Percentiles rank a stretch among this genome's conserved stretches.
Conservation (phyloP, 2,888 invertebrate genomes). For the Coleophora deauratella region DNA sequence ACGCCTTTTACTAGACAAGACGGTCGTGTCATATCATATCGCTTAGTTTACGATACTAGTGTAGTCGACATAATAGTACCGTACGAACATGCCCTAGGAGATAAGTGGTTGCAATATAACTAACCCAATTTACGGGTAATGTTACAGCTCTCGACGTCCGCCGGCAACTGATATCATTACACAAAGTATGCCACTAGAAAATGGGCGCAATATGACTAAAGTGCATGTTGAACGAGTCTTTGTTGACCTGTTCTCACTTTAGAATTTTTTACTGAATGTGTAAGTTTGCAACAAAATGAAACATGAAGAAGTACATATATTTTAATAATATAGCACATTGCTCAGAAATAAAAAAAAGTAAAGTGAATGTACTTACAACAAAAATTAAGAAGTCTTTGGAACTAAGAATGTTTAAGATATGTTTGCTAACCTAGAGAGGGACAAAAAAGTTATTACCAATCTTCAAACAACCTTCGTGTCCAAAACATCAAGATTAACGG, state of each 20-base stretch:
- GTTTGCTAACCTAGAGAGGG: too few relatives aligned
- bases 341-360: too few relatives aligned
- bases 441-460: too few relatives aligned
- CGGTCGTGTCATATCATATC: background rate
- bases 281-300: background rate
- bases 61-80: slow-evolving; percentile 12
- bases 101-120: slow-evolving; percentile 51
- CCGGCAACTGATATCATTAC: slow-evolving; percentile 41
- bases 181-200: slow-evolving; percentile 39
- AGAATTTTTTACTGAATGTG: background rate
- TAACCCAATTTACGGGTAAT: slow-evolving; percentile 55
- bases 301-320: too few relatives aligned
- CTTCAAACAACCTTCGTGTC: too few relatives aligned
- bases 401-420: too few relatives aligned
- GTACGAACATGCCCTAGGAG: slow-evolving; percentile 30
- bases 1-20: too few relatives aligned
- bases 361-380: too few relatives aligned
- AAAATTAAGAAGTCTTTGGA: too few relatives aligned
- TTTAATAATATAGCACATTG: too few relatives aligned
- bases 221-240: slow-evolving; percentile 7
- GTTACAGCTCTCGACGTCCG: slow-evolving; percentile 44
- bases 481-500: too few relatives aligned
- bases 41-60: slow-evolving; percentile 11
- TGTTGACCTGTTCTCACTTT: background rate
- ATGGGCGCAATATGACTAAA: slow-evolving; percentile 25